Conservation (phyloP, 2,888 invertebrate species). For the Callimorpha dominula region DNA sequence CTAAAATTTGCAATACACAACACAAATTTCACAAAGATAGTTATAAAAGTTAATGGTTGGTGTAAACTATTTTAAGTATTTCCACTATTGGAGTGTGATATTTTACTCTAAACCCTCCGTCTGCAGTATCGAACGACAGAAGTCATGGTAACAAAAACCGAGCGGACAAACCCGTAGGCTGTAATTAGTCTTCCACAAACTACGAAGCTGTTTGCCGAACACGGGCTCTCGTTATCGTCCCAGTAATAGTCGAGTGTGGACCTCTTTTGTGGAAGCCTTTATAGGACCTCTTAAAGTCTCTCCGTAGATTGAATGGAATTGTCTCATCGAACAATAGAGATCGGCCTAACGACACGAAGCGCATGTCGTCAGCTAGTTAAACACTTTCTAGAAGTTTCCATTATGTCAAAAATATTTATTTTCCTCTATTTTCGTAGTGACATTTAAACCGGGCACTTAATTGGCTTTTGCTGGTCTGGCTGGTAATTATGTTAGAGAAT, state of each 20-base stretch:
- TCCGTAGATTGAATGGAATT: slow-evolving; percentile 39
- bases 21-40: too few species aligned
- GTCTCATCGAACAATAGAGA: slow-evolving; percentile 45
- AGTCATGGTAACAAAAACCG: slow-evolving; percentile 10
- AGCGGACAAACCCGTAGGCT: slow-evolving; percentile 19
- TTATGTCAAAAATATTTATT: not conserved
- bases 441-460: not conserved
- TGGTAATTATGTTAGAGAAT: too few species aligned
- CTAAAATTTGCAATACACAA: too few species aligned
- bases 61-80: not conserved
- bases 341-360: slow-evolving; percentile 29
- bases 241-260: slow-evolving; percentile 49
- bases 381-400: slow-evolving; percentile 11
- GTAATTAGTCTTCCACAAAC: slow-evolving; percentile 34
- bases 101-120: not conserved
- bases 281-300: slow-evolving; percentile 52
- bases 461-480: too few species aligned
- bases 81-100: not conserved
- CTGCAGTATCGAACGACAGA: slow-evolving; percentile 8
- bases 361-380: slow-evolving; percentile 26
- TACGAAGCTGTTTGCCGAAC: slow-evolving; percentile 56
- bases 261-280: slow-evolving; percentile 51
- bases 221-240: slow-evolving; percentile 58
- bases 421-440: not conserved
- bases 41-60: not conserved